These are phyloP conservation scores for Hemiprocne comata DNA, from an alignment of 2,113 vertebrate genomes.

Conservation along the genomic window DNA sequence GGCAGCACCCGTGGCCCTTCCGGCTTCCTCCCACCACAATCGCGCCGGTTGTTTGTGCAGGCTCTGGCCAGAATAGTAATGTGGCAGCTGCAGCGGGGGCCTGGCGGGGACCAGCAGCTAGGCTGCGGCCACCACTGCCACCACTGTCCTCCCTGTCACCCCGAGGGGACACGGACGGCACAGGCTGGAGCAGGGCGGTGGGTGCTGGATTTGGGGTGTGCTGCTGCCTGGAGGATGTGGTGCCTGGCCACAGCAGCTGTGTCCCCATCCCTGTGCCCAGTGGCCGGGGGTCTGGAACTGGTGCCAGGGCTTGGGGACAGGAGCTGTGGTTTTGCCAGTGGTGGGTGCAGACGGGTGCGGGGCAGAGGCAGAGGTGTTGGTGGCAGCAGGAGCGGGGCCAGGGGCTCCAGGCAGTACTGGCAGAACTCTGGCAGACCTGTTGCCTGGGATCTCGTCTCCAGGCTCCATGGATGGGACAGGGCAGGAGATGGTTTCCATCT, in stretches of 20 bases:
- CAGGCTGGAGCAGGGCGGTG: rapidly evolving
- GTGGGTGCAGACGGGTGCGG: background rate
- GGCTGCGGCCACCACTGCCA: rapidly evolving
- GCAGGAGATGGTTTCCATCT: background rate
- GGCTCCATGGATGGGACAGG: rapidly evolving
- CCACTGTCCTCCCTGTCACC: background rate
- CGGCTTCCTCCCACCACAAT: slow-evolving; percentile 44
- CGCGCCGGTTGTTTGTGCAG: slow-evolving; percentile 20
- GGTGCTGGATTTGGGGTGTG: background rate
- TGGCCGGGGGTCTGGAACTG: too few species aligned
- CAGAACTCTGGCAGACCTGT: background rate
- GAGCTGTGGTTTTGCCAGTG: background rate
- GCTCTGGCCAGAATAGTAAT: slow-evolving; percentile 44
- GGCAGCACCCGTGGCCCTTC: background rate
- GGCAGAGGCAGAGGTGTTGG: background rate
- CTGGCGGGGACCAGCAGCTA: background rate
- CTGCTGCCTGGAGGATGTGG: background rate
- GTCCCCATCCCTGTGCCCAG: rapidly evolving
- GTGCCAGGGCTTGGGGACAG: background rate
- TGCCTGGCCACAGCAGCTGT: rapidly evolving
- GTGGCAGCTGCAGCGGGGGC: slow-evolving; percentile 60
- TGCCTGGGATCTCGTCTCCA: rapidly evolving
- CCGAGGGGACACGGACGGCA: rapidly evolving
- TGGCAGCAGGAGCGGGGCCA: rapidly evolving
- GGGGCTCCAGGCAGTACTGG: background rate